These are phyloP conservation scores for Microcebus griseorufus DNA, from an alignment of 2,113 vertebrate genomes.

Conservation along the genomic window DNA sequence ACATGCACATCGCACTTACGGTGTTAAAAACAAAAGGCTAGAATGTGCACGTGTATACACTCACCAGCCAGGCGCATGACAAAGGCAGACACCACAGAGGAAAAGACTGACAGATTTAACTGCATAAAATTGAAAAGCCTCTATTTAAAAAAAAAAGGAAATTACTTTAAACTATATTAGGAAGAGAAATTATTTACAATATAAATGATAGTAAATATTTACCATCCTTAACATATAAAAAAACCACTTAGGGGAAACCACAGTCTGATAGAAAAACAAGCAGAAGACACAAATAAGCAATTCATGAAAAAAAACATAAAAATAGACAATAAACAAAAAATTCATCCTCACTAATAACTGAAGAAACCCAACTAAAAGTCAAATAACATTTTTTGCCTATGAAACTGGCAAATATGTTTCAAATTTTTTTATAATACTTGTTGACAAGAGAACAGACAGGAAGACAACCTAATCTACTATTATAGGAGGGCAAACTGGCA, in stretches of 20 bases:
- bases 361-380: not conserved
- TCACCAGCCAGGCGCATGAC: not conserved
- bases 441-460: not conserved
- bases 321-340: not conserved
- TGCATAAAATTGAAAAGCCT: not conserved
- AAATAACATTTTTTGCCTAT: not conserved
- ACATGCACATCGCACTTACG: not conserved
- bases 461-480: not conserved
- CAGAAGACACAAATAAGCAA: not conserved
- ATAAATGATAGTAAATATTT: not conserved
- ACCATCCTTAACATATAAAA: not conserved
- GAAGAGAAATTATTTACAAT: not conserved
- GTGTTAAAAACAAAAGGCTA: not conserved
- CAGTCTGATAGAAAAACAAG: not conserved
- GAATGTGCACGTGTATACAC: not conserved
- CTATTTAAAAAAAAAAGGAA: not conserved
- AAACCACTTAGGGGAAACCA: not conserved
- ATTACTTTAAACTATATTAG: not conserved
- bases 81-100: not conserved
- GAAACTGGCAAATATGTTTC: not conserved
- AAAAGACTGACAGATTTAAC: not conserved
- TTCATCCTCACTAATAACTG: not conserved
- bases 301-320: not conserved
- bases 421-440: not conserved
- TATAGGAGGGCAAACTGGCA: not conserved